Percentiles rank a stretch among this genome's conserved stretches.
These are phyloP conservation scores for Diabrotica balteata DNA, from an alignment of 2,888 invertebrate species.

Conservation along the genomic window DNA sequence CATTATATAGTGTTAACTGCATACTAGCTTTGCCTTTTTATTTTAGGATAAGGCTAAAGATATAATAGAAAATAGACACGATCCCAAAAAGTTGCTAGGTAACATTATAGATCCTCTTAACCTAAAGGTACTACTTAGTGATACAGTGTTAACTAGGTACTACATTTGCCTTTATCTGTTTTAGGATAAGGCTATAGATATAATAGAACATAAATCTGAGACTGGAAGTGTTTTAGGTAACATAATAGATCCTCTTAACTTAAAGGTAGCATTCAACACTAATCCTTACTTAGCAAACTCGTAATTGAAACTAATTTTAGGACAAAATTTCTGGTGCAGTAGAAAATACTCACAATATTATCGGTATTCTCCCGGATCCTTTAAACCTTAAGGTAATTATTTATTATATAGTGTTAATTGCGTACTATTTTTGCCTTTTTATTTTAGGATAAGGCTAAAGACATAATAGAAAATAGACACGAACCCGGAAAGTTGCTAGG, in stretches of 20 bases:
- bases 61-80: background rate
- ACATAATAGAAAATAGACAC: background rate
- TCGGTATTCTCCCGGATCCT: background rate
- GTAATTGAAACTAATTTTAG: too few relatives aligned
- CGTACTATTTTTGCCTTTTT: background rate
- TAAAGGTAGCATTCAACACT: too few relatives aligned
- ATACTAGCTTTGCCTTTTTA: background rate
- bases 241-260: too few relatives aligned
- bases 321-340: background rate
- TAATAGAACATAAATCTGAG: too few relatives aligned
- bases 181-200: too few relatives aligned
- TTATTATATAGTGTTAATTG: background rate
- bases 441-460: background rate
- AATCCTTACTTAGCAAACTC: too few relatives aligned
- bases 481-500: background rate
- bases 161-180: too few relatives aligned
- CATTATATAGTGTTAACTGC: background rate
- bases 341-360: background rate
- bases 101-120: background rate
- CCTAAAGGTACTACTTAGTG: background rate
- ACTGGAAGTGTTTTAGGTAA: too few relatives aligned
- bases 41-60: background rate
- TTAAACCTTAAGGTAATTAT: background rate
- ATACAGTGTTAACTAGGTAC: too few relatives aligned
- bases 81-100: background rate